Percentiles rank a stretch among this genome's conserved stretches.
Evolutionary conservation across 1,140 invertebrate genomes (phyloP).

Genomic region (Trichonephila inaurata): DNA sequence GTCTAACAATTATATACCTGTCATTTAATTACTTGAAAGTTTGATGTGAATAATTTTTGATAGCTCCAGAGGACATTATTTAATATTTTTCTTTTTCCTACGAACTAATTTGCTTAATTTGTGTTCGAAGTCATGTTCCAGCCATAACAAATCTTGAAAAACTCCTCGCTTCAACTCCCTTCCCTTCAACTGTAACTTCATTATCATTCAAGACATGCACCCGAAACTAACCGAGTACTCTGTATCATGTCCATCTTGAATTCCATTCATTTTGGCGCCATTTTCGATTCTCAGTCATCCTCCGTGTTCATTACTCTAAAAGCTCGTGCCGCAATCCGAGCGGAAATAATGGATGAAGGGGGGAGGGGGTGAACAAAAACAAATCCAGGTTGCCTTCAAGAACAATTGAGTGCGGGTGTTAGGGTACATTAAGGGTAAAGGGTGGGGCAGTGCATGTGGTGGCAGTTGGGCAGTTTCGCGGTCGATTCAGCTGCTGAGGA

Average conservation of each 20-base stretch:
- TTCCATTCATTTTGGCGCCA: neutral
- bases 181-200: neutral
- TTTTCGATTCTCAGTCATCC: neutral
- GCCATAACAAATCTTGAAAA: neutral
- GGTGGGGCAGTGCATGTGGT: neutral
- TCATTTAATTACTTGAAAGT: too few species aligned
- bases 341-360: neutral
- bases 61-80: too few species aligned
- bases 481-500: neutral
- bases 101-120: too few species aligned
- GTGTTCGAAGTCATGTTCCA: too few species aligned
- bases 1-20: too few species aligned
- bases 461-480: neutral
- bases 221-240: neutral
- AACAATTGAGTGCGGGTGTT: constrained; percentile 33
- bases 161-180: neutral
- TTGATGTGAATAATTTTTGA: too few species aligned
- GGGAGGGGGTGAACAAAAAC: neutral
- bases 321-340: constrained; percentile 25
- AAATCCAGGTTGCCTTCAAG: neutral
- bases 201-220: neutral
- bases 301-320: constrained; percentile 6
- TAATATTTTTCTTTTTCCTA: too few species aligned
- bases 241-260: neutral
- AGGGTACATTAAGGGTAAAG: constrained; percentile 29